Evolutionary conservation across 1,140 invertebrate species (phyloP), one percentile per base, ranked within the genome.

Genomic region (Micrasema longulum): DNA sequence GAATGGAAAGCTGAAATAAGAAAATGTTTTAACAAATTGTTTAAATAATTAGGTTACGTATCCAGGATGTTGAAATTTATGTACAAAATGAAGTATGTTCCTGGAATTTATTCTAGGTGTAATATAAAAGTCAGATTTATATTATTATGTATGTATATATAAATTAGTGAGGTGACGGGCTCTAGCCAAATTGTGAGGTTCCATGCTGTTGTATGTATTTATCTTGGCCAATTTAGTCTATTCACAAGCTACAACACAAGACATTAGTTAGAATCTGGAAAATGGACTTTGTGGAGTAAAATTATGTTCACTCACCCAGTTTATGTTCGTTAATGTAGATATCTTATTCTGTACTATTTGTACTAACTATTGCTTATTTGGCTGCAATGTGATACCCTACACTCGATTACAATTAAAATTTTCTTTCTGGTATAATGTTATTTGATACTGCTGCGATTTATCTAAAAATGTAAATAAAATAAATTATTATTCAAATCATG

Each of bases 91-190:
- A 9, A 60, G n/a, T 60, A 60, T 41, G 20, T 60, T 60, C 55
- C 55, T 60, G 35, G 55, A 60, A 60, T 38, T 41, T 60, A 14
- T 60, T 60, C 22, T 60, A 60, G 53, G 38, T 60, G 14, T 60
- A 60, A 60, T 60, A 60, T 60, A 41, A 60, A 60, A 60, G 55
- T 60, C 36, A 60, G n/a, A 60, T 60, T 38, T 60, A 60, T 60
- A 52, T 52, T 52, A 52, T 31, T 31, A 4, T 4, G 2, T 31
- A 31, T 31, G 26, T 53, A 53, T 26, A 20, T 18, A 18, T 50
- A 50, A 50, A 53, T n/a, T 53, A 26, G 26, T 9, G 9, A 16
- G 55, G 55, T 60, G 55, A 18, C 38, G 35, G 35, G 16, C 55
- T 60, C 11, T 20, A 41, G 55, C 36, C 55, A 60, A 60, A 60